Base-by-base conservation (phyloP, 35 echinoderm and acorn worm species). In the Chiridota heheva region DNA sequence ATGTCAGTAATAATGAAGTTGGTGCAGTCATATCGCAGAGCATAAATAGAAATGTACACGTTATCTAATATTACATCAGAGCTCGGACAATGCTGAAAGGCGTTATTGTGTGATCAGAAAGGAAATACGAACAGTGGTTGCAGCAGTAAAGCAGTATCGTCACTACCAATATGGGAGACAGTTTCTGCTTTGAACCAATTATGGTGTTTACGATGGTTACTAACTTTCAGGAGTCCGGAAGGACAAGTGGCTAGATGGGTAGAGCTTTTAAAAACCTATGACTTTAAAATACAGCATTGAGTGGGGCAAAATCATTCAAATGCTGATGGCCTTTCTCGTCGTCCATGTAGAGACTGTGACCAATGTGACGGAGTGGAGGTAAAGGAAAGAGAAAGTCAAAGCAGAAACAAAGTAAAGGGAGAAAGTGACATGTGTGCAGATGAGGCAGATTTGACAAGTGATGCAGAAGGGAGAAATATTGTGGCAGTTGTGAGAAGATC, bases 301-400 rank as follows among this genome's bases (percentile, higher is more conserved):
- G 55, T 65, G 5, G 62, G 74, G 12, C 40, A 30, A 42, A 6
- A 43, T 36, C 77, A 88, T 58, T 53, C 32, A 32, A 88, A 88
- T 81, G 77, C 77, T 40, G 86, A 88, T 58, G 86, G 75, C 1
- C 53, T 88, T 6, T 88, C 86, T 13, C 44, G 86, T 2, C 44
- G 34, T 2, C 44, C 43, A 12, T 87, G 84, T 34, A 33, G 49
- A 42, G 72, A 87, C 33, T 87, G 84, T 53, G 73, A 63, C 16
- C 72, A 72, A 30, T 13, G 15, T 6, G 63, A 26, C 17, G n/a
- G 40, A 17, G 24, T 67, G 6, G 32, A 36, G 17, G 2, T 7
- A 35, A 67, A 67, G 16, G 63, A 67, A 36, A 35, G 40, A 36
- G 40, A 35, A 29, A 17, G 15, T 16, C 63, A 29, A 16, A 35